Percentiles rank a stretch among this genome's conserved stretches.
phyloP scores from a whole-genome alignment of 2,113 vertebrate genomes.

The Struthidea cinerea region DNA sequence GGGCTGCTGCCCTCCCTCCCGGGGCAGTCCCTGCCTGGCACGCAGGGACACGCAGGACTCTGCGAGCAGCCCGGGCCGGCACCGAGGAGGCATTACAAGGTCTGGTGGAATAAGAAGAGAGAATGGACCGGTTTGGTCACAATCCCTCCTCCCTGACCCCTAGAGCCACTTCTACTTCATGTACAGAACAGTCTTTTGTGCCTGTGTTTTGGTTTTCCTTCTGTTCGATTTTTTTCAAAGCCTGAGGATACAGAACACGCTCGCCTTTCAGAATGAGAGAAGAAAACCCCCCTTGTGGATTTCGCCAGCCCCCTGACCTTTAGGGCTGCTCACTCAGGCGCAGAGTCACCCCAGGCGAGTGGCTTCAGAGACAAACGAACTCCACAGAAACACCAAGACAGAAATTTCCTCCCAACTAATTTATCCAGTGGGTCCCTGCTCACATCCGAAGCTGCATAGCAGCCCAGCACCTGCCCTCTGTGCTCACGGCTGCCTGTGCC shows the following conservation, averaged over 20 bases:
- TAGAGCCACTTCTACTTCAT: neutral
- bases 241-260: neutral
- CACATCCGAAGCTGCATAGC: neutral
- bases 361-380: neutral
- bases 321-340: neutral
- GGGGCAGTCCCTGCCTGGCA: neutral
- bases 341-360: neutral
- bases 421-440: neutral
- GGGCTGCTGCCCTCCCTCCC: neutral
- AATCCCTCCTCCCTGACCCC: neutral
- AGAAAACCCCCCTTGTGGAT: neutral
- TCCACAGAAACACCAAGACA: neutral
- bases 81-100: neutral
- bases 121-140: neutral
- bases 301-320: neutral
- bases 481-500: neutral
- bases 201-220: neutral
- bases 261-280: neutral
- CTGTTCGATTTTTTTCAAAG: neutral
- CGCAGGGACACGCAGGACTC: accelerated
- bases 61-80: accelerated
- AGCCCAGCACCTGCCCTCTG: neutral
- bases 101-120: neutral
- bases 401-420: neutral
- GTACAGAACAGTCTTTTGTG: neutral